A percentile compares a stretch with the other conserved stretches of the same genome.
phyloP scores from a whole-genome alignment of 2,113 vertebrate species.

The Oceanodroma tethys region DNA sequence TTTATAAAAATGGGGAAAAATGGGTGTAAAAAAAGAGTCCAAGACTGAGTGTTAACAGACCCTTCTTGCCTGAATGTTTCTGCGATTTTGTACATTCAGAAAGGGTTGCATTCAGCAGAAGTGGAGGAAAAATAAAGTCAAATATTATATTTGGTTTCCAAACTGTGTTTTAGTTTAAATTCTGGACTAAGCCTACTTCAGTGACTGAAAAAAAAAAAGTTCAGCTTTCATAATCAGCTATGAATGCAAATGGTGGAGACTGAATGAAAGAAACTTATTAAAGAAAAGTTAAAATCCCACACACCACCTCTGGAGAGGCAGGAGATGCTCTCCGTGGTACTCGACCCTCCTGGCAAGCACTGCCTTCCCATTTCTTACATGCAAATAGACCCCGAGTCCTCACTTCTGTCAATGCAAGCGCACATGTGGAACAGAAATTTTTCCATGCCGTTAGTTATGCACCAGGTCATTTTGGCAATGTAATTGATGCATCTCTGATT shows the following conservation, averaged over 20 bases:
- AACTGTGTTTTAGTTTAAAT: not conserved
- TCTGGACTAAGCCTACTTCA: not conserved
- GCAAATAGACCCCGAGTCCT: not conserved
- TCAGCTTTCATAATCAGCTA: not conserved
- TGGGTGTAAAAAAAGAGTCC: not conserved
- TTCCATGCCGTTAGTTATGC: not conserved
- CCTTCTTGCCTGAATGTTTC: not conserved
- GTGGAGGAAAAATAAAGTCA: not conserved
- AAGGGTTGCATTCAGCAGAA: not conserved
- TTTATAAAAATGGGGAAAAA: not conserved
- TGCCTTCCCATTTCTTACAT: not conserved
- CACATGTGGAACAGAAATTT: not conserved
- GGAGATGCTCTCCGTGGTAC: not conserved
- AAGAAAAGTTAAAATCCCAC: not conserved
- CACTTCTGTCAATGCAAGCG: not conserved
- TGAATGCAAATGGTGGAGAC: not conserved
- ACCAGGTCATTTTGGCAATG: not conserved
- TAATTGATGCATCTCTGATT: not conserved
- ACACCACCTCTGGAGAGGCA: not conserved
- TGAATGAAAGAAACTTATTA: not conserved
- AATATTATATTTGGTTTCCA: not conserved
- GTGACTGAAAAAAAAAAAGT: not conserved
- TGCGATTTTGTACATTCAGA: not conserved
- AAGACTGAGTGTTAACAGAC: not conserved
- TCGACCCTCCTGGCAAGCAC: not conserved